These are phyloP conservation scores for Etheostoma perlongum DNA, from an alignment of 2,797 vertebrate species.

Conservation along the genomic window DNA sequence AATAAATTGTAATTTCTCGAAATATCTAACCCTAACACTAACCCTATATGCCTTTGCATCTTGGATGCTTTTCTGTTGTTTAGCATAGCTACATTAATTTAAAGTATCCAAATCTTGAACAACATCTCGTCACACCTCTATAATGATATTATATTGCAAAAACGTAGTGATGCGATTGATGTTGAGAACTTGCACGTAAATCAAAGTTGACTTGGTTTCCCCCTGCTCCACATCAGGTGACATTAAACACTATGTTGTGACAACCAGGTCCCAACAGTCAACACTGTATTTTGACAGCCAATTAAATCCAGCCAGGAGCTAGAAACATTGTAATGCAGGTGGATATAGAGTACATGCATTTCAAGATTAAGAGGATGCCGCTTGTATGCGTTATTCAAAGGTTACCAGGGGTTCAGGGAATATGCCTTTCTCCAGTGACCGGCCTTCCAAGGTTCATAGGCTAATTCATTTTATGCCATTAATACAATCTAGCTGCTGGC, in stretches of 20 bases:
- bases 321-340: conserved; percentile 31
- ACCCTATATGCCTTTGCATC: too few relatives aligned
- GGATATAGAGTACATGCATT: conserved; percentile 20
- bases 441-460: conserved; percentile 53
- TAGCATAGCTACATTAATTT: too few relatives aligned
- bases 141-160: not conserved
- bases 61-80: too few relatives aligned
- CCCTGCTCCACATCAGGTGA: conserved; percentile 12
- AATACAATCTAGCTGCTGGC: conserved; percentile 71
- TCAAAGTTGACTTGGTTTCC: conserved; percentile 3
- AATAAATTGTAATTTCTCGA: too few relatives aligned
- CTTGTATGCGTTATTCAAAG: conserved; percentile 67
- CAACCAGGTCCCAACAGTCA: conserved; percentile 40
- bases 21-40: too few relatives aligned
- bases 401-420: conserved; percentile 66
- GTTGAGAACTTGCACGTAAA: conserved; percentile 21
- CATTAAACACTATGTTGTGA: conserved; percentile 38
- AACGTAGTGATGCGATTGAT: not conserved
- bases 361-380: conserved; percentile 33
- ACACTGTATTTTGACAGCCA: conserved; percentile 61
- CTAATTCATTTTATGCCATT: conserved; percentile 73
- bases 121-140: too few relatives aligned
- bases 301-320: conserved; percentile 55
- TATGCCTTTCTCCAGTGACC: conserved; percentile 63
- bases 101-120: too few relatives aligned